A percentile compares a stretch with the other conserved stretches of the same genome.
These are phyloP conservation scores for Prostheceraeus crozeri DNA, from an alignment of 2,888 invertebrate species.

Conservation along the genomic window DNA sequence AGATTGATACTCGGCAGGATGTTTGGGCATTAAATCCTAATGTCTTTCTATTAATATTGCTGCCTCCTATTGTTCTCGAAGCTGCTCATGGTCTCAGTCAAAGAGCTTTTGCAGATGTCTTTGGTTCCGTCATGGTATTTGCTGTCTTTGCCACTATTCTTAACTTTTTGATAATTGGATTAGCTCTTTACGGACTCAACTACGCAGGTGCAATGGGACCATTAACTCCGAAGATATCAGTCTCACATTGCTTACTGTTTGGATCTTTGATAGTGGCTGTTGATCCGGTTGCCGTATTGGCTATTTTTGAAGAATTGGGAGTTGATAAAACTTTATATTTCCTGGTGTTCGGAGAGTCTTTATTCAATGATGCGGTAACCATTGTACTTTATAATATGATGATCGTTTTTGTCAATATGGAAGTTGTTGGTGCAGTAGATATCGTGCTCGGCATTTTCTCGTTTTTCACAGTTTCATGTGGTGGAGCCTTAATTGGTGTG, in stretches of 20 bases:
- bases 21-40: constrained; percentile 63
- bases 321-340: constrained; percentile 62
- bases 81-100: constrained; percentile 61
- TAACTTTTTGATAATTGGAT: constrained; percentile 47
- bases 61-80: constrained; percentile 61
- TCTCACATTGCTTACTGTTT: constrained; percentile 58
- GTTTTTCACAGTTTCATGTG: constrained; percentile 60
- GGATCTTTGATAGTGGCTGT: constrained; percentile 61
- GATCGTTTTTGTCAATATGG: constrained; percentile 55
- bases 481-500: constrained; percentile 59
- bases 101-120: constrained; percentile 59
- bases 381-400: constrained; percentile 61
- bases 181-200: constrained; percentile 46
- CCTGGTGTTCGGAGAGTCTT: constrained; percentile 62
- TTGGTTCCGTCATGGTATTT: constrained; percentile 60
- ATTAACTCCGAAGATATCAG: constrained; percentile 41
- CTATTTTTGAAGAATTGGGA: constrained; percentile 61
- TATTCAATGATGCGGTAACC: constrained; percentile 62
- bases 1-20: too few species aligned
- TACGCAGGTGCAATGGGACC: constrained; percentile 49
- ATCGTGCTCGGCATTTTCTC: constrained; percentile 58
- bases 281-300: constrained; percentile 61
- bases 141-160: constrained; percentile 59
- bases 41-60: constrained; percentile 59
- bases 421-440: constrained; percentile 44